A percentile compares a stretch with the other conserved stretches of the same genome.
Conservation (phyloP, 2,113 vertebrate genomes). For the Grammomys surdaster region DNA sequence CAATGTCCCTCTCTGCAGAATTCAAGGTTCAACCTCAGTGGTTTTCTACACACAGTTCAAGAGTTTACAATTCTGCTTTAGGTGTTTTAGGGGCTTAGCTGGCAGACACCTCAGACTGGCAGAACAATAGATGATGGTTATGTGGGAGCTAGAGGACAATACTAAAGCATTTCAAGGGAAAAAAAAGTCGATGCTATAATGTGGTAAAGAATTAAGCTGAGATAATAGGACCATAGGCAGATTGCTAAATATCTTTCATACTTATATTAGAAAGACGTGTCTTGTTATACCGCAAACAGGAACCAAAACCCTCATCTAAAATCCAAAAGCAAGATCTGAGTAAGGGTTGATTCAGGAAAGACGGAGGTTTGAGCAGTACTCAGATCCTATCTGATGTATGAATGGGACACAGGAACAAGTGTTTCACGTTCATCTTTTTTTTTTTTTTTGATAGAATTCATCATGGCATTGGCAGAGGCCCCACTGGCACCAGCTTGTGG, state of each 20-base stretch:
- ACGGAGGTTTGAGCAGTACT: neutral
- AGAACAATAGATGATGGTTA: accelerated
- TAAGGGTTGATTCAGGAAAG: neutral
- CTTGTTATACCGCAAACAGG: neutral
- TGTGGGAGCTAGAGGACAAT: neutral
- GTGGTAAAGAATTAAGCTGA: neutral
- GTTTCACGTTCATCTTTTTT: neutral
- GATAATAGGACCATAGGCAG: too few relatives aligned
- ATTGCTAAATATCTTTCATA: neutral
- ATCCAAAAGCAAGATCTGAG: neutral
- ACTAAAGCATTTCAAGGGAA: neutral
- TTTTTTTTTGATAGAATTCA: neutral
- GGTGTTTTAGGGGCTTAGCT: neutral
- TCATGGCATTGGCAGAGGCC: neutral
- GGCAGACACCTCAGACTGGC: neutral
- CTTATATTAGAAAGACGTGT: neutral
- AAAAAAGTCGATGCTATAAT: neutral
- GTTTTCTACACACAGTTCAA: neutral
- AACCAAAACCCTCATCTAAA: neutral
- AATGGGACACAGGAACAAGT: neutral
- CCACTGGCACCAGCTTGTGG: too few relatives aligned
- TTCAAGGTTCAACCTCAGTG: neutral
- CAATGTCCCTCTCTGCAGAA: neutral
- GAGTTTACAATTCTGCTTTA: neutral
- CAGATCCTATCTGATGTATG: neutral